A percentile compares a stretch with the other conserved stretches of the same genome.
Evolutionary conservation across 37 sponge, comb jelly and placozoan genomes (phyloP).

Genomic region (Bolinopsis microptera): DNA sequence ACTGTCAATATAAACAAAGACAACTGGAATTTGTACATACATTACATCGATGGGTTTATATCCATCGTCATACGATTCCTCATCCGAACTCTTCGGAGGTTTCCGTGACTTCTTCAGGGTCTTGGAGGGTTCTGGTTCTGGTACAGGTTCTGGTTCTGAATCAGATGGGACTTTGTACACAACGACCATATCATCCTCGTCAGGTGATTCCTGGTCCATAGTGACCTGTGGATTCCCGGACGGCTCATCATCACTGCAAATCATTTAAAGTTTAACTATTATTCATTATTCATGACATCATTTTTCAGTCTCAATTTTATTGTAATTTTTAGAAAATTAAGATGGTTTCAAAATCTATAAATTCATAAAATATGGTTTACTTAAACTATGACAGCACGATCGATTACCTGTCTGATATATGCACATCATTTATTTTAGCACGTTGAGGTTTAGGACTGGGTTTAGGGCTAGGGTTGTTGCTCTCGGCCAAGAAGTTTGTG

Average conservation of each 20-base stretch:
- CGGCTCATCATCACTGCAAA: slow-evolving; percentile 20
- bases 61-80: not conserved
- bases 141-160: no score
- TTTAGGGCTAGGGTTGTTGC: not conserved
- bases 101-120: not conserved
- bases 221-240: not conserved
- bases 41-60: not conserved
- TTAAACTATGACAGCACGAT: no score
- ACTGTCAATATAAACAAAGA: no score
- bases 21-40: no score
- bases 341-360: no score
- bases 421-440: slow-evolving; percentile 1
- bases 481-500: not conserved
- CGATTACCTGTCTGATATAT: slow-evolving; percentile 46
- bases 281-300: no score
- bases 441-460: not conserved
- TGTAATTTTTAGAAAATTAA: no score
- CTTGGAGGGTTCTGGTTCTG: not conserved
- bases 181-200: slow-evolving; percentile 28
- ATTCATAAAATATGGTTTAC: no score
- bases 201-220: slow-evolving; percentile 22
- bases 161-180: not conserved
- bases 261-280: no score
- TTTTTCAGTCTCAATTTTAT: no score
- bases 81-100: not conserved